Evolutionary conservation across 2,113 vertebrate genomes (phyloP).

Genomic region (Vulpes ferrilata): DNA sequence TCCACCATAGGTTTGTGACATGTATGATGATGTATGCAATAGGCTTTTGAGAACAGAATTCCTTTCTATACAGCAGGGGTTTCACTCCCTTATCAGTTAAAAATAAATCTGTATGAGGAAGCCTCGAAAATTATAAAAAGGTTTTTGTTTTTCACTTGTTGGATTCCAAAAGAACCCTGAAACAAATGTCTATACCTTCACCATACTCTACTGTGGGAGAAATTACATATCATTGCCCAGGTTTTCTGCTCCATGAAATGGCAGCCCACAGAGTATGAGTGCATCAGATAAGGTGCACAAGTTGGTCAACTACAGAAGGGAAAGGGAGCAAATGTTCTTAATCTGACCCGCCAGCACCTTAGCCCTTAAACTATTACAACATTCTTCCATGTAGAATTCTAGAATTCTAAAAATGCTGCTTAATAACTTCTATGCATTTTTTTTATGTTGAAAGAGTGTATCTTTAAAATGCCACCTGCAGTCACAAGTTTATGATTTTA

Average conservation of each 20-base stretch:
- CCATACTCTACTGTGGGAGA: background rate
- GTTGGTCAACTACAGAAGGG: background rate
- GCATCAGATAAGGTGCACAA: background rate
- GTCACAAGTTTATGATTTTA: background rate
- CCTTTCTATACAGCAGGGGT: background rate
- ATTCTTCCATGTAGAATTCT: background rate
- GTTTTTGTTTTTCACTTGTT: background rate
- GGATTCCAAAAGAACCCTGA: background rate
- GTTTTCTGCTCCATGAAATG: background rate
- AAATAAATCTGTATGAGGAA: background rate
- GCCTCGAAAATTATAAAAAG: background rate
- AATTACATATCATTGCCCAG: background rate
- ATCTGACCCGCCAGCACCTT: background rate
- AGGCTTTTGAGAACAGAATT: background rate
- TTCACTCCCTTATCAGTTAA: background rate
- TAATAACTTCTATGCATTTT: slow-evolving; percentile 5
- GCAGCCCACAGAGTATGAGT: background rate
- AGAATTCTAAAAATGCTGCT: background rate
- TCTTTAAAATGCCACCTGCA: background rate
- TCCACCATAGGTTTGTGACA: background rate
- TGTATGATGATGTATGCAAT: background rate
- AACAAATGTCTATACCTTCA: background rate
- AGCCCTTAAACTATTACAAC: background rate
- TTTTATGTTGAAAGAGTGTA: background rate
- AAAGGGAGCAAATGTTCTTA: background rate